Percentiles rank a stretch among this genome's conserved stretches.
phyloP scores from a whole-genome alignment of 2,888 invertebrate genomes.

The Ditula angustiorana region DNA sequence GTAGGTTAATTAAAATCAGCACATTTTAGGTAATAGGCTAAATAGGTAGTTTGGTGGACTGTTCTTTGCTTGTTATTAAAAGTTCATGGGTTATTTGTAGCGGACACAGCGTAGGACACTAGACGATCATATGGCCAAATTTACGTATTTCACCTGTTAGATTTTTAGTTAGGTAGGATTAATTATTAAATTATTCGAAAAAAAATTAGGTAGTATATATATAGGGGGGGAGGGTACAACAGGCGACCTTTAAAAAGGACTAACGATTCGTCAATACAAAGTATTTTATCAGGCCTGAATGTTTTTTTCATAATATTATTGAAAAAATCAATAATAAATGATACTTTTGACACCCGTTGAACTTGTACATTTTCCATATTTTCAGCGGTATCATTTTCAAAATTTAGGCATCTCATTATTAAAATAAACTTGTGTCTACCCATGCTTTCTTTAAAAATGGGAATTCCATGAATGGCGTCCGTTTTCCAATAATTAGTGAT shows the following conservation, averaged over 20 bases:
- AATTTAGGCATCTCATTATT: slow-evolving; percentile 8
- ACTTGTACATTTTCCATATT: not conserved
- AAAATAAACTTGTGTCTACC: not conserved
- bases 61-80: too few species aligned
- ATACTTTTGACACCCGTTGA: not conserved
- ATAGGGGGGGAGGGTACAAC: too few species aligned
- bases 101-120: too few species aligned
- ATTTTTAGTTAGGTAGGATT: too few species aligned
- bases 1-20: too few species aligned
- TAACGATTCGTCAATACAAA: slow-evolving; percentile 10
- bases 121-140: too few species aligned
- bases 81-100: too few species aligned
- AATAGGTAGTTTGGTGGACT: too few species aligned
- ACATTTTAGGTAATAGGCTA: too few species aligned
- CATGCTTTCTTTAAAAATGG: slow-evolving; percentile 4
- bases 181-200: too few species aligned
- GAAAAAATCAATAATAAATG: not conserved
- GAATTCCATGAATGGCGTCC: not conserved
- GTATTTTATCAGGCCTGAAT: slow-evolving; percentile 7
- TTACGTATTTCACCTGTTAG: too few species aligned
- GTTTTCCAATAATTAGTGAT: slow-evolving; percentile 12
- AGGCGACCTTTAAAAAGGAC: not conserved
- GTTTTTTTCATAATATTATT: not conserved
- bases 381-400: not conserved
- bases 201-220: too few species aligned